Evolutionary conservation across 2,888 invertebrate genomes (phyloP), one percentile per base, ranked within the genome.

Genomic region (Ceriagrion tenellum): DNA sequence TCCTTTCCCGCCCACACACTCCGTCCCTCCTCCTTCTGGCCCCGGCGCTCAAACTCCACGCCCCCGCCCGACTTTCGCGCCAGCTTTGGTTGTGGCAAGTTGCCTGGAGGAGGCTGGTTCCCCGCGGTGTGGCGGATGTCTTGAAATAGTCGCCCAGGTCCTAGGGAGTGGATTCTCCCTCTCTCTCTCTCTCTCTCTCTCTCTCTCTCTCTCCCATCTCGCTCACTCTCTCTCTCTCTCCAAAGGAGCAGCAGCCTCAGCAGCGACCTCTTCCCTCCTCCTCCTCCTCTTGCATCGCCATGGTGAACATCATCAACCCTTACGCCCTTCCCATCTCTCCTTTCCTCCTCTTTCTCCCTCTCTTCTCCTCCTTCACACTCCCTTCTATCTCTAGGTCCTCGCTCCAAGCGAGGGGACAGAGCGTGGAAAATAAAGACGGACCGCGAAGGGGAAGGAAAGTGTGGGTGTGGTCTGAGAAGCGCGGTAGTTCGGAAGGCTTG

Each of bases 141-240:
- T 93, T 93, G 93, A 93, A 93, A 93, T 93, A 93, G 93, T 93
- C 93, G 63, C 93, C 69, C 47, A 63, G 91, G 91, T 56, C 69
- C 69, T 81, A 81, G 81, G 40, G 63, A n/a, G 18, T 23, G 40
- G 47, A 47, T 93, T 20, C 59, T 20, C 59, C 20, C 13, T 16
- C 59, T 20, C 59, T 59, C 59, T 8, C n/a, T 47, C 47, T 47
- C 47, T 47, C 47, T 47, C 47, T 47, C 91, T 47, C 47, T 47
- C 47, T 47, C 47, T 47, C 47, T 47, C 91, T 47, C 47, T 47
- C 47, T 47, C 47, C 8, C 47, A n/a, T n/a, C n/a, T n/a, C n/a
- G n/a, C n/a, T n/a, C n/a, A n/a, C n/a, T n/a, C n/a, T n/a, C n/a
- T 47, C 47, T 47, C 47, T 47, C 47, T 47, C 47, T 47, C 91